Conservation (phyloP, 2,113 vertebrate species). For the Caloenas nicobarica region DNA sequence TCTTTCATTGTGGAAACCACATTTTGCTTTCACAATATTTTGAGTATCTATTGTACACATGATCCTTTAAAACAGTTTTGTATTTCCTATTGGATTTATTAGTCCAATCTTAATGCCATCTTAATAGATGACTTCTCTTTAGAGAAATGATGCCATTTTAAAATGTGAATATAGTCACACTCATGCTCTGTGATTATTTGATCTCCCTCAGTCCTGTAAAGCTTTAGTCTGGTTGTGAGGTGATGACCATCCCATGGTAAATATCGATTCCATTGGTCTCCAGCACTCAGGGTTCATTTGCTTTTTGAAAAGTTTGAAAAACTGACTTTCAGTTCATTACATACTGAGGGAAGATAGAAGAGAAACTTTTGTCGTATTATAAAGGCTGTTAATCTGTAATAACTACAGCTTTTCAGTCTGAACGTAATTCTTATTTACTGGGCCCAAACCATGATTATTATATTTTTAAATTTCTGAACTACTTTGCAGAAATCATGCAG, state of each 20-base stretch:
- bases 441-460: neutral
- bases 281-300: too few relatives aligned
- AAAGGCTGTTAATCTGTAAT: neutral
- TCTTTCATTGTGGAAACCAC: neutral
- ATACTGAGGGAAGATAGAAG: neutral
- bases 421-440: neutral
- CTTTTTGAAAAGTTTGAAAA: neutral
- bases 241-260: neutral
- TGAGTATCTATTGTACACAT: neutral
- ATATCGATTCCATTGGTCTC: neutral
- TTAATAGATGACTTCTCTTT: neutral
- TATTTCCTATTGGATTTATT: neutral
- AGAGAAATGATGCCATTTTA: neutral
- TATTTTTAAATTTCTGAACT: neutral
- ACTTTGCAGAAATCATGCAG: neutral
- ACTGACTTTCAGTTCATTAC: neutral
- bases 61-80: neutral
- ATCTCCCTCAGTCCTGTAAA: neutral
- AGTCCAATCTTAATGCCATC: neutral
- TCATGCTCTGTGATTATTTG: neutral
- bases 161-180: neutral
- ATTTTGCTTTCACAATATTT: neutral
- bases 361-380: neutral
- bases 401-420: neutral
- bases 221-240: neutral